Percentiles rank a stretch among this genome's conserved stretches.
Conservation (phyloP, 1,140 invertebrate genomes). For the Hermetia illucens region DNA sequence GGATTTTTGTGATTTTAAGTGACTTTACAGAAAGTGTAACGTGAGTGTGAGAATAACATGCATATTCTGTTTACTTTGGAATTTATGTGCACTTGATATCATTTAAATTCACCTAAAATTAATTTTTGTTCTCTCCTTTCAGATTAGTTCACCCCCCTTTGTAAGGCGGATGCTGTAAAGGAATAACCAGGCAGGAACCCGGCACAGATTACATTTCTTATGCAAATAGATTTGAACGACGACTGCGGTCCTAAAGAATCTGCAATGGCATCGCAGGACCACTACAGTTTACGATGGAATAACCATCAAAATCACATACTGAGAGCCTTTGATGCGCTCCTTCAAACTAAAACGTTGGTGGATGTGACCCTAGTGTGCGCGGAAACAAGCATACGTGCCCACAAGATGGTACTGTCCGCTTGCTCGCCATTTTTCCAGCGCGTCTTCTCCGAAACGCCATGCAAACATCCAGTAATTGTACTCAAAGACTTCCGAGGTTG, state of each 20-base stretch:
- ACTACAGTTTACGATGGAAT: constrained; percentile 84
- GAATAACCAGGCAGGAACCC: no score
- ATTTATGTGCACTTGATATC: no score
- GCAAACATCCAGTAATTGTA: constrained; percentile 84
- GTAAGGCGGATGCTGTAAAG: no score
- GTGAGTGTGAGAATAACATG: no score
- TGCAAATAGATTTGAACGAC: no score
- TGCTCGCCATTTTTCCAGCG: constrained; percentile 82
- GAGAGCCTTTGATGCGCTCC: constrained; percentile 66
- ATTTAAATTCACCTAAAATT: no score
- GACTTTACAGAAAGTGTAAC: no score
- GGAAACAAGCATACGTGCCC: constrained; percentile 64
- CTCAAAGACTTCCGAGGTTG: constrained; percentile 74
- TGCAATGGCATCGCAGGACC: constrained; percentile 46
- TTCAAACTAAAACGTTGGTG: constrained; percentile 70
- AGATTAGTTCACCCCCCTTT: no score
- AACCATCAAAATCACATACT: constrained; percentile 79
- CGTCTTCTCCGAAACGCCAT: constrained; percentile 81
- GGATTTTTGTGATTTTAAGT: no score
- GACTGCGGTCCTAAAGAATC: constrained; percentile 1
- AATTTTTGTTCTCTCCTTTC: no score
- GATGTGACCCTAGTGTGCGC: constrained; percentile 81
- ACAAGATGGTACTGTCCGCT: constrained; percentile 80
- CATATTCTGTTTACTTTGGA: no score
- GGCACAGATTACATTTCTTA: no score